Base-by-base conservation (phyloP, 1,140 invertebrate genomes). In the Acromyrmex heyeri region DNA sequence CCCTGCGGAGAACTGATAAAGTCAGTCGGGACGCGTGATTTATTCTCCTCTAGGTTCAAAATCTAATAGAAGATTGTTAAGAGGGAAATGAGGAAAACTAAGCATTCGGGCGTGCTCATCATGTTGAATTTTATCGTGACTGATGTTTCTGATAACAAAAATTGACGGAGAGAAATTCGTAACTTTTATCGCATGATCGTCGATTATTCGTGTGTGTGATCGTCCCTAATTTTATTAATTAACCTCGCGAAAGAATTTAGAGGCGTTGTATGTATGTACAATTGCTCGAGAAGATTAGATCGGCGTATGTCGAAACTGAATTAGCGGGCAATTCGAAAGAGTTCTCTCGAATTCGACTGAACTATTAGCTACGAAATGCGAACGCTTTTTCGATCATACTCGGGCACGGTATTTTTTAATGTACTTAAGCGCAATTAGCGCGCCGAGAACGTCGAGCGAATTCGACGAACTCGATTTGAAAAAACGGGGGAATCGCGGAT, bases 361-460 rank as follows among this genome's bases (percentile, higher is more conserved):
- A 34, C 34, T 55, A 21, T 69, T 30, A 50, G 50, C 8, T 27
- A 50, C 77, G 50, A 82, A 48, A 18, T 27, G 64, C 34, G 24
- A 67, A 8, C 81, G 83, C 86, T 83, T 86, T 85, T 65, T 77
- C 83, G 73, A 59, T 91, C 88, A 64, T 59, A 72, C 72, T 86
- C 86, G 91, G 89, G 88, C 91, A 89, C 92, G 91, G 92, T 94
- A 94, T 94, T 94, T 94, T 94, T 94, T 94, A 94, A 94, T 92
- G 93, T 94, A 94, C 93, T 94, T 94, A 94, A 93, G 91, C 89
- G 91, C 91, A 83, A 69, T 44, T 91, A 90, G 57, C 86, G 76
- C 55, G 53, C 12, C 50, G 50, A 18, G 53, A 21, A 24, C 44
- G 61, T 82, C 61, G 79, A 55, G 14, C 34, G 21, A 14, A 57